phyloP scores from a whole-genome alignment of 1,140 invertebrate genomes.

The Hypsibius dujardini region DNA sequence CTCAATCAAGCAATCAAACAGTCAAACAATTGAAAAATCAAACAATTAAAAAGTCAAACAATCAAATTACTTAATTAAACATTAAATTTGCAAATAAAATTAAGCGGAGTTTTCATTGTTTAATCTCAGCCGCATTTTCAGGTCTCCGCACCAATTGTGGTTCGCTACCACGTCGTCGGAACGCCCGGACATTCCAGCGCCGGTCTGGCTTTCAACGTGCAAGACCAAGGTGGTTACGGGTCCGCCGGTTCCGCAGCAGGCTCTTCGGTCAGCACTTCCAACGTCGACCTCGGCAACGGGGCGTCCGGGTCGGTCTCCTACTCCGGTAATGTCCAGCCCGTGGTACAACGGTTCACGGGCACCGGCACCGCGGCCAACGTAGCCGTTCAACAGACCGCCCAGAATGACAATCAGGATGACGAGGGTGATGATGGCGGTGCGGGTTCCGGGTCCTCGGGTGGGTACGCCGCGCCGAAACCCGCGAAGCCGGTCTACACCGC shows the following conservation, averaged over 20 bases:
- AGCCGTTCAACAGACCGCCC: not conserved
- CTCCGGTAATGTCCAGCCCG: not conserved
- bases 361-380: not conserved
- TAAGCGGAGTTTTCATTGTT: too few species aligned
- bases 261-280: not conserved
- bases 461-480: not conserved
- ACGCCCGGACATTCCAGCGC: not conserved
- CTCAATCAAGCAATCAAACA: too few species aligned
- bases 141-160: conserved; percentile 2
- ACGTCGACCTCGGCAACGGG: not conserved
- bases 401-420: not conserved
- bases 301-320: too few species aligned
- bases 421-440: not conserved
- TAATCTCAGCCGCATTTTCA: too few species aligned
- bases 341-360: not conserved
- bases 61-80: too few species aligned
- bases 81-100: too few species aligned
- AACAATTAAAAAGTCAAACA: too few species aligned
- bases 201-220: not conserved
- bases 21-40: too few species aligned
- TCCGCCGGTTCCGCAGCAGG: not conserved
- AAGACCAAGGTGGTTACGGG: not conserved
- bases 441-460: not conserved
- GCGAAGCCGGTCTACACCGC: not conserved
- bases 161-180: not conserved